Percentiles rank a stretch among this genome's conserved stretches.
Conservation (phyloP, 1,140 invertebrate species). For the Hetaerina americana region DNA sequence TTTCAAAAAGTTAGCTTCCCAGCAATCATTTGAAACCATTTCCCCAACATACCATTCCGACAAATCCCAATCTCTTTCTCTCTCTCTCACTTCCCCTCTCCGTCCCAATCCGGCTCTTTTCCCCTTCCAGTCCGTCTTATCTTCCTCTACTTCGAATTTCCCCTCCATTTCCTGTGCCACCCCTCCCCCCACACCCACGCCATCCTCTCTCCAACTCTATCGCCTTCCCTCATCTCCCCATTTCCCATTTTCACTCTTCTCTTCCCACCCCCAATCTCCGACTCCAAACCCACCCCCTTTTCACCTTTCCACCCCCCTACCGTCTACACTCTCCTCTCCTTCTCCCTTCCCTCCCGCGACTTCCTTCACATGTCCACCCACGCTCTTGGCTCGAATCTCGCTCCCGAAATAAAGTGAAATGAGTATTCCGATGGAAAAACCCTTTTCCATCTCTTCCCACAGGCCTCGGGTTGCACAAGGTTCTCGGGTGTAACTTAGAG, state of each 20-base stretch:
- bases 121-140: no score
- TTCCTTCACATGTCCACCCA: neutral
- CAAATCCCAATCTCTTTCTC: no score
- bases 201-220: neutral
- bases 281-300: neutral
- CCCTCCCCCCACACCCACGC: neutral
- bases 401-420: neutral
- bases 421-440: neutral
- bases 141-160: no score
- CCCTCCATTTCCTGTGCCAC: no score
- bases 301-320: neutral
- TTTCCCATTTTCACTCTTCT: neutral
- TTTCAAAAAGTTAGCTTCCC: no score
- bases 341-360: neutral
- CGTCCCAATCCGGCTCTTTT: no score
- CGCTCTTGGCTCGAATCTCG: neutral
- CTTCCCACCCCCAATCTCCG: neutral
- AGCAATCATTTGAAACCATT: no score
- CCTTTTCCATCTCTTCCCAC: neutral
- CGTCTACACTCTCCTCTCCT: neutral
- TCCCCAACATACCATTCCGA: no score
- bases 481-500: no score
- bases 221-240: neutral
- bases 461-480: no score
- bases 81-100: no score